These are phyloP conservation scores for Lithophane leautieri DNA, from an alignment of 2,888 invertebrate species.

Conservation along the genomic window DNA sequence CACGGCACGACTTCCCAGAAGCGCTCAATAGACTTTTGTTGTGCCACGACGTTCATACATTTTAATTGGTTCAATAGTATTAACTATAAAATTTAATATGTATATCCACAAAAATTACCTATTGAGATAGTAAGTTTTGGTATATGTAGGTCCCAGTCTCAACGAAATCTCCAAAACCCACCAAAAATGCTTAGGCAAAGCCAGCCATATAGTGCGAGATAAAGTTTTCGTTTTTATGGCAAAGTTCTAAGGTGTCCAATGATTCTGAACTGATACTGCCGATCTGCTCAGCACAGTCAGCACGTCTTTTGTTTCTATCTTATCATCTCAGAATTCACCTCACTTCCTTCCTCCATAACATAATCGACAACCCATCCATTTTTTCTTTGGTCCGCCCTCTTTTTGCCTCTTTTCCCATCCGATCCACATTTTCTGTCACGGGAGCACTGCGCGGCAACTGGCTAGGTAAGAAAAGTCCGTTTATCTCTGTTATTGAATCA, in stretches of 20 bases:
- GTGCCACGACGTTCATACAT: background rate
- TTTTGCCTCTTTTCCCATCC: background rate
- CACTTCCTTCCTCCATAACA: background rate
- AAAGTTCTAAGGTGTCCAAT: background rate
- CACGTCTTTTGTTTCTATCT: background rate
- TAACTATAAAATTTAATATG: background rate
- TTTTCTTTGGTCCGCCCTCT: background rate
- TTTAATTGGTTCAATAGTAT: constrained; percentile 18
- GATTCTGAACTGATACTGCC: background rate
- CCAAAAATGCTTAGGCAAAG: background rate
- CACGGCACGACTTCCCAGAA: constrained; percentile 40
- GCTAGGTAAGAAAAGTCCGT: background rate
- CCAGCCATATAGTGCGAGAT: background rate
- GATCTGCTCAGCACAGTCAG: background rate
- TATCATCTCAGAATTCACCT: background rate
- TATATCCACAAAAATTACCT: too few species aligned
- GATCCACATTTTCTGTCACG: background rate
- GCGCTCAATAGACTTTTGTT: constrained; percentile 6
- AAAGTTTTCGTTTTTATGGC: background rate
- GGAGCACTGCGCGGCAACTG: background rate
- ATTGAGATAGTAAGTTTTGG: background rate
- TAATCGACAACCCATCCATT: too few species aligned
- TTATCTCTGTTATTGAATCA: background rate
- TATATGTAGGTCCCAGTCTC: background rate
- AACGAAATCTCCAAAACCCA: background rate